Evolutionary conservation across 2,113 vertebrate species (phyloP), one percentile per base, ranked within the genome.

Genomic region (Chaetura pelagica): DNA sequence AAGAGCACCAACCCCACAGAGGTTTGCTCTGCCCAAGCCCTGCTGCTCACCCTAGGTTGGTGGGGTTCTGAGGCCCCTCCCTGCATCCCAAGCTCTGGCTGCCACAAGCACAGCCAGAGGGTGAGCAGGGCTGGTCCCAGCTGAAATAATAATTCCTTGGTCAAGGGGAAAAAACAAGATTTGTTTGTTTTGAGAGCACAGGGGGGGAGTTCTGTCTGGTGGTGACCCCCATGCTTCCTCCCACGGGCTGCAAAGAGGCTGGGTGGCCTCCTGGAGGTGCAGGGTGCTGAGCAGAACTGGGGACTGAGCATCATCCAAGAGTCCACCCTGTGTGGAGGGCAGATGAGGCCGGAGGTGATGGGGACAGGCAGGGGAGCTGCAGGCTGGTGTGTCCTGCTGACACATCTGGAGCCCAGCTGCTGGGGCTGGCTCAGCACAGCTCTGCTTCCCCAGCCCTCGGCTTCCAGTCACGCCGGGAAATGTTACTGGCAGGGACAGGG

Each of bases 371-470:
- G 5, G 16, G 35, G 30, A 32, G 58, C 71, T 59, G 54, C 44
- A 34, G 54, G 21, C 87, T 62, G 89, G 67, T 1, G 1, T 12
- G 62, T 46, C 69, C 34, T 87, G 16, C 38, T 3, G 5, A 0
- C 81, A 89, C 93, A 94, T 91, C 95, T 97, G 96, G 77, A 75
- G 74, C 66, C 81, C 96, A 95, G 96, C 89, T 96, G 95, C 20
- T 40, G 87, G 66, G 66, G 55, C 4, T 2, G 0, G 76, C 89
- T 84, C 27, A 4, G 87, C 59, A 0, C 1, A 6, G 68, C 91
- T 46, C 75, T 68, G 75, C 79, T 83, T 90, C 80, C 62, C 85
- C 92, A 94, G 58, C 71, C 62, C 55, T 51, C 1, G 0, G 42
- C 48, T 14, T 24, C 49, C 49, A 30, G 59, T 4, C 32, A 46